phyloP scores from a whole-genome alignment of 2,113 vertebrate species.

The Delphinapterus leucas region DNA sequence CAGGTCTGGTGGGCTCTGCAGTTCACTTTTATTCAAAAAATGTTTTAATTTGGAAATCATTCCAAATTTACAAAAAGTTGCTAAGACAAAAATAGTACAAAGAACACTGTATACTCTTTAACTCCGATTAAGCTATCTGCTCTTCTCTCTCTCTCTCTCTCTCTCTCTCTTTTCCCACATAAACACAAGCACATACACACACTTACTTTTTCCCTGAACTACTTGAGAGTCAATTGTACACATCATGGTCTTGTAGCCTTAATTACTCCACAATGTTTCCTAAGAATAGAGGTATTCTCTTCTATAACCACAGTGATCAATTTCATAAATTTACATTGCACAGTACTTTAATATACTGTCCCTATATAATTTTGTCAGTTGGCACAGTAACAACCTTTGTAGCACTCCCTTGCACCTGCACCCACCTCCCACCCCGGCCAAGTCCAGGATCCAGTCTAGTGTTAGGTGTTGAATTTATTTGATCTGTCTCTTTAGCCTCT shows the following conservation, averaged over 20 bases:
- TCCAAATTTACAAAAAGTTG: background rate
- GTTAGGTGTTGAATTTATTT: background rate
- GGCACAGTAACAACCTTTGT: background rate
- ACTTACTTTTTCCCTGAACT: background rate
- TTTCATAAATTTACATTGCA: background rate
- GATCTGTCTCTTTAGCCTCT: background rate
- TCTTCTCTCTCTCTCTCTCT: too few species aligned
- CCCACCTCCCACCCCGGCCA: accelerated
- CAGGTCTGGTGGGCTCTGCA: background rate
- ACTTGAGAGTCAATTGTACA: background rate
- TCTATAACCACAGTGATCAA: background rate
- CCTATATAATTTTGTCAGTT: background rate
- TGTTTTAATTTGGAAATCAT: background rate
- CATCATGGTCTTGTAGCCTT: background rate
- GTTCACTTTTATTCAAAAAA: too few species aligned
- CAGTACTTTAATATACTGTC: background rate
- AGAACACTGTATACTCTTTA: background rate
- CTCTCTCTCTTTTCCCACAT: background rate
- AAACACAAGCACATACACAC: background rate
- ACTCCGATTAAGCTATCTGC: background rate
- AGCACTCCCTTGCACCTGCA: background rate
- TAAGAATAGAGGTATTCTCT: background rate
- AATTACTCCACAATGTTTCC: background rate
- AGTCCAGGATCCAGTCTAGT: background rate
- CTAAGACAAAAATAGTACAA: background rate